phyloP scores from a whole-genome alignment of 53 echinoderm and acorn worm genomes.

The Holothuria leucospilota region DNA sequence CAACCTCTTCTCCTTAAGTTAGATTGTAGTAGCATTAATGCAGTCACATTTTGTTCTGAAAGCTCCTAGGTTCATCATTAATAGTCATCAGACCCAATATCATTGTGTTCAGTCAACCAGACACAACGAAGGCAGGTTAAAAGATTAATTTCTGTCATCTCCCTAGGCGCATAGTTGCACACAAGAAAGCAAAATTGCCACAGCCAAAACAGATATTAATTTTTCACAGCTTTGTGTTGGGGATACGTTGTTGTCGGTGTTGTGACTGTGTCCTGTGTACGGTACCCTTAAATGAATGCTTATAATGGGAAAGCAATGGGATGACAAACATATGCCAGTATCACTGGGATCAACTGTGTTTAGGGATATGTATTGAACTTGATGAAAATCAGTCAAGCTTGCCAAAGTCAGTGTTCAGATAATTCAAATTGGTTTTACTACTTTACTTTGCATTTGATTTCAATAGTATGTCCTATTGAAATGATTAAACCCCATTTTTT shows the following conservation, averaged over 20 bases:
- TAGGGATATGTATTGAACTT: conserved; percentile 2
- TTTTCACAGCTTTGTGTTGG: conserved; percentile 47
- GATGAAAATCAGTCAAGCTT: conserved; percentile 34
- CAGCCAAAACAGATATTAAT: conserved; percentile 50
- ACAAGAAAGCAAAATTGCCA: conserved; percentile 44
- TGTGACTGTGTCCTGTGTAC: too few relatives aligned
- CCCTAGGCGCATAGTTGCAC: conserved; percentile 46
- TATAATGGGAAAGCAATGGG: neutral
- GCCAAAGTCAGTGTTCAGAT: too few relatives aligned
- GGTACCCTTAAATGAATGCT: too few relatives aligned
- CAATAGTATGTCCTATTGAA: too few relatives aligned
- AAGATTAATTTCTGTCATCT: conserved; percentile 35
- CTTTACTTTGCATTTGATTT: too few relatives aligned
- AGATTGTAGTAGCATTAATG: neutral
- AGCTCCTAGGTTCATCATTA: conserved; percentile 22
- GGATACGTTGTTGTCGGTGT: too few relatives aligned
- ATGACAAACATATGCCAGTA: conserved; percentile 37
- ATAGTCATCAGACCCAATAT: conserved; percentile 21
- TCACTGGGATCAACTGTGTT: conserved; percentile 29
- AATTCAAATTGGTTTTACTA: too few relatives aligned
- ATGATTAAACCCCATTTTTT: too few relatives aligned
- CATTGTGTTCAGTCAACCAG: conserved; percentile 27
- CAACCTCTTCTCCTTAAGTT: too few relatives aligned
- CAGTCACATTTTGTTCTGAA: conserved; percentile 17
- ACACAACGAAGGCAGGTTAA: conserved; percentile 36